Evolutionary conservation across 2,113 vertebrate genomes (phyloP), one percentile per base, ranked within the genome.

Genomic region (Lophura nycthemera): DNA sequence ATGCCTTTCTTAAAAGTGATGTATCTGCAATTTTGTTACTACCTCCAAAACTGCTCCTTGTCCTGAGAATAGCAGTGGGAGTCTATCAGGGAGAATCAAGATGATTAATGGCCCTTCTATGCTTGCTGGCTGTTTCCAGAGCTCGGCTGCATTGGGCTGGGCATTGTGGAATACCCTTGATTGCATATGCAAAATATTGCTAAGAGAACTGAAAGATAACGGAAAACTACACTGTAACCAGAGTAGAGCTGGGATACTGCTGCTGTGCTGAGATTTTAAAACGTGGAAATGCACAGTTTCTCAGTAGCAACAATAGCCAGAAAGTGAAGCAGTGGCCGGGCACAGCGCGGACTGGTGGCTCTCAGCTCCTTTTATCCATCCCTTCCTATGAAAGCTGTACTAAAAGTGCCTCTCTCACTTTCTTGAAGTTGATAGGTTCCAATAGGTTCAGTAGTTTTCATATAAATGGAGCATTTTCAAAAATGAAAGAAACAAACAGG

Each of bases 281-380:
- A 15, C 22, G 4, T 0, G 6, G 50, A 89, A 56, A 40, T 43
- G 18, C 27, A 21, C 4, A 1, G 8, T 25, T 86, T 67, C 61
- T 27, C 24, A 5, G 10, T 61, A 71, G 11, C 0, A 1, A 0
- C 24, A 32, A 8, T 4, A n/a, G 47, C 45, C 48, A 52, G 48
- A 47, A 61, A 36, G 57, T 5, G 30, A 45, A 67, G 40, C 9
- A 47, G 2, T 47, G 36, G 45, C 29, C 8, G 30, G 18, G 25
- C 29, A 16, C 21, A 48, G 66, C 25, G 45, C 10, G 1, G 63
- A 19, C 27, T 56, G 34, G 27, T 64, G 2, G 32, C 50, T 82
- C 67, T 56, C 32, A 48, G 19, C 57, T 36, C 24, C 0, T 72
- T 84, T 18, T 67, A 2, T 40, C 45, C 65, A 17, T 56, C 11